These are phyloP conservation scores for Platichthys stellatus DNA, from an alignment of 2,113 vertebrate species.

Conservation along the genomic window DNA sequence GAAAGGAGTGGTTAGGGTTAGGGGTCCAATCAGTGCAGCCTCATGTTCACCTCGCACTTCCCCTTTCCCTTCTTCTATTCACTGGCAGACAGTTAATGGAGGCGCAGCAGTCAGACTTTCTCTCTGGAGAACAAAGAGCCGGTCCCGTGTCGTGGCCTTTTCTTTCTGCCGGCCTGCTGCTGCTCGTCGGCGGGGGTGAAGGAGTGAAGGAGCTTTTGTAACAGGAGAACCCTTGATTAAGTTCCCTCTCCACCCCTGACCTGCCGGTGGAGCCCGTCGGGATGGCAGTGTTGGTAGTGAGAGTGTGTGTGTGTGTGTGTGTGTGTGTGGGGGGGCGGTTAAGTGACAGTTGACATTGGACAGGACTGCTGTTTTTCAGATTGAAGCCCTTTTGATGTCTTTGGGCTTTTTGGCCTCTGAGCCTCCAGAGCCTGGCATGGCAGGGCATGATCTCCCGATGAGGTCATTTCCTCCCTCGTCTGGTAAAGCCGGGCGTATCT, in stretches of 20 bases:
- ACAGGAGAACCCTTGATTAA: slow-evolving; percentile 82
- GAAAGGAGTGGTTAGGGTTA: background rate
- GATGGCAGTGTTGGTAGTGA: slow-evolving; percentile 20
- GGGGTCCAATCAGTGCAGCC: background rate
- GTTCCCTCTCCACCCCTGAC: slow-evolving; percentile 69
- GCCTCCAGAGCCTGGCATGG: slow-evolving; percentile 32
- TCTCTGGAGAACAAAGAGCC: slow-evolving; percentile 48
- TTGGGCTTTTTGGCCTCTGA: slow-evolving; percentile 30
- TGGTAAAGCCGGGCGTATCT: background rate
- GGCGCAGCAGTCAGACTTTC: slow-evolving; percentile 27
- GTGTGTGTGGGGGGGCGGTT: slow-evolving; percentile 43
- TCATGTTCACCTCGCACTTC: slow-evolving; percentile 4
- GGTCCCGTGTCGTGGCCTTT: slow-evolving; percentile 48
- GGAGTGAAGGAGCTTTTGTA: slow-evolving; percentile 72
- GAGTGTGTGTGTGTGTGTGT: background rate
- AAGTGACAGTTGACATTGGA: slow-evolving; percentile 80
- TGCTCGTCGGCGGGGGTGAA: slow-evolving; percentile 36
- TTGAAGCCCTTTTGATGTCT: slow-evolving; percentile 63
- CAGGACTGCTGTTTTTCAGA: slow-evolving; percentile 66
- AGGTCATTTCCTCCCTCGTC: slow-evolving; percentile 48
- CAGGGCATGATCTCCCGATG: slow-evolving; percentile 30
- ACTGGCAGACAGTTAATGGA: slow-evolving; percentile 18
- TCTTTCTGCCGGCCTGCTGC: slow-evolving; percentile 49
- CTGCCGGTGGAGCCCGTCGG: slow-evolving; percentile 53
- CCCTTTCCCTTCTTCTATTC: background rate